These are phyloP conservation scores for Eurytoma californica DNA, from an alignment of 2,888 invertebrate species.

Conservation along the genomic window DNA sequence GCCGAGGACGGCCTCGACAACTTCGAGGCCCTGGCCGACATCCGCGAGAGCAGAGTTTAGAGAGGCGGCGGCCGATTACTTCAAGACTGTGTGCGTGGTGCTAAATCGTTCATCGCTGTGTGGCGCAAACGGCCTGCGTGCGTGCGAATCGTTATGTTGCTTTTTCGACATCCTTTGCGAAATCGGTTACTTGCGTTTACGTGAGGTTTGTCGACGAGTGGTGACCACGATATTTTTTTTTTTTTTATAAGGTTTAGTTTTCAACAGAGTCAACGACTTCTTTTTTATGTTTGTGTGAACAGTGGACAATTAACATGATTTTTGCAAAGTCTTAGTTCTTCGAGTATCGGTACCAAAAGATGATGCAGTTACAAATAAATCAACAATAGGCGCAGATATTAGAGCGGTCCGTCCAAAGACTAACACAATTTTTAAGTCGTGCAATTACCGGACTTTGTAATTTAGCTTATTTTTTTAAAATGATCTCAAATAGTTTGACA, in stretches of 20 bases:
- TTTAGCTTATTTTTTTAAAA: constrained; percentile 50
- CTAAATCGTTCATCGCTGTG: constrained; percentile 8
- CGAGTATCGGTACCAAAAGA: constrained; percentile 25
- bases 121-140: neutral
- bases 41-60: constrained; percentile 70
- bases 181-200: neutral
- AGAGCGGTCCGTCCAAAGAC: constrained; percentile 64
- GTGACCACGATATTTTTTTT: no score
- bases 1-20: constrained; percentile 62
- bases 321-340: constrained; percentile 25
- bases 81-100: constrained; percentile 46
- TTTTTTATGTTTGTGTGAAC: constrained; percentile 37
- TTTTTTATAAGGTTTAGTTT: no score
- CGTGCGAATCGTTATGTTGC: neutral
- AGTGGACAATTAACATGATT: constrained; percentile 36
- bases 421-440: constrained; percentile 30
- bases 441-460: constrained; percentile 29
- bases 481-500: constrained; percentile 31
- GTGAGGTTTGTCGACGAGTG: no score
- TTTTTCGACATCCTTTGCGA: constrained; percentile 27
- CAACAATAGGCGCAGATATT: constrained; percentile 59
- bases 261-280: neutral
- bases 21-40: constrained; percentile 69
- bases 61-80: constrained; percentile 27
- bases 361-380: constrained; percentile 51